Evolutionary conservation across 2,888 invertebrate species (phyloP), one percentile per base, ranked within the genome.

Genomic region (Macrophya alboannulata): DNA sequence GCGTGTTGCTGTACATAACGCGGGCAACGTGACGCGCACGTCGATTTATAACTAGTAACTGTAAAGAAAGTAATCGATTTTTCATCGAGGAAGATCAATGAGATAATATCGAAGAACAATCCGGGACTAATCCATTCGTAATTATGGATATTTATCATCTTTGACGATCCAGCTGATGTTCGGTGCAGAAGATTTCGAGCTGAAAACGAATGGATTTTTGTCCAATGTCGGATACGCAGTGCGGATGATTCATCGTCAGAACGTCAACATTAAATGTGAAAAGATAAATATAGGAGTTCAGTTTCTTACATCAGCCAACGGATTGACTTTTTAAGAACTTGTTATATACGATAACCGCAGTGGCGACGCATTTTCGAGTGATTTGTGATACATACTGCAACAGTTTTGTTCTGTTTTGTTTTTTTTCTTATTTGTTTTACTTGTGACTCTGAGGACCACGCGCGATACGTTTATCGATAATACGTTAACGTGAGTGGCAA

Each of bases 11-110:
- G 10, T 74, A 48, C 40, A 76, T 55, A 65, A 62, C 81, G 79
- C 79, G 79, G 59, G 59, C 79, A 79, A 82, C 82, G 82, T 82
- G 82, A 82, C 82, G 65, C 43, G 82, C 17, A 82, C 48, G 68
- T 31, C 8, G 37, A 71, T 40, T 37, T 71, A 68, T 31, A 68
- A 15, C 21, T 17, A n/a, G 17, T 31, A 31, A 12, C 2, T 6
- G 4, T 55, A 55, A 15, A 15, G 6, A 21, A 15, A 31, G 31
- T 48, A 25, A 40, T n/a, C 17, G 15, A 71, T n/a, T 4, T n/a
- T 40, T 0, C 40, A 15, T 71, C 5, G n/a, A 43, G n/a, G 40
- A 40, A 81, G 55, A 72, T 68, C 81, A 81, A 55, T n/a, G 6
- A n/a, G 8, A 0, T 55, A n/a, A 8, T 55, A 31, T 31, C 3